Evolutionary conservation across 2,797 vertebrate genomes (phyloP).

Genomic region (Gymnocypris eckloni): DNA sequence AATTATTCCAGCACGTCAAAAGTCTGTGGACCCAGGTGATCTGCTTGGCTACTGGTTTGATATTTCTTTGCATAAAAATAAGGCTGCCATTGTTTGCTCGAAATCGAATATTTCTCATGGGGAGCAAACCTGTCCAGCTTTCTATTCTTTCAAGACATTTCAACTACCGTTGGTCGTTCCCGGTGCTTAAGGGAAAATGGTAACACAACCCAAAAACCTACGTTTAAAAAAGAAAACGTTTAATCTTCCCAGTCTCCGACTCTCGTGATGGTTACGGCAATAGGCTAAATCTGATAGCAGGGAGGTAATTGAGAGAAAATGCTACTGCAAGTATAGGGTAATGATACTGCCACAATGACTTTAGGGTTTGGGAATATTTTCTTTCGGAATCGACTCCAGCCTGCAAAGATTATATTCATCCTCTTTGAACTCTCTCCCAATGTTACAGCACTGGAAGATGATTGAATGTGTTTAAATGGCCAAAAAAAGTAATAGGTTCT

Average conservation of each 20-base stretch:
- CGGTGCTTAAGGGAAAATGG: slow-evolving; percentile 49
- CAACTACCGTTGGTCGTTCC: slow-evolving; percentile 44
- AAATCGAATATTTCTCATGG: slow-evolving; percentile 58
- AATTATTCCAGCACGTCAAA: slow-evolving; percentile 62
- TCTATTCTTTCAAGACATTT: slow-evolving; percentile 55
- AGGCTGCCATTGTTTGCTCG: slow-evolving; percentile 59
- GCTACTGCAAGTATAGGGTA: slow-evolving; percentile 59
- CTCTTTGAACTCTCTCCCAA: slow-evolving; percentile 46
- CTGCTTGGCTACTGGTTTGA: slow-evolving; percentile 55
- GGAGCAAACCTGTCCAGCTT: slow-evolving; percentile 51
- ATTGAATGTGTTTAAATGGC: neutral
- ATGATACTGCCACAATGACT: slow-evolving; percentile 62
- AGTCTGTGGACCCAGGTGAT: slow-evolving; percentile 57
- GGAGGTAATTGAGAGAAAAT: slow-evolving; percentile 64
- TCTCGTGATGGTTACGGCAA: slow-evolving; percentile 25
- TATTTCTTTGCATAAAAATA: slow-evolving; percentile 56
- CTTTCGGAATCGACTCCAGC: slow-evolving; percentile 47
- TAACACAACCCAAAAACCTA: slow-evolving; percentile 50
- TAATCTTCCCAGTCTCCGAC: slow-evolving; percentile 22
- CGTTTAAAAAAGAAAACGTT: slow-evolving; percentile 27
- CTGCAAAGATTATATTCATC: slow-evolving; percentile 44
- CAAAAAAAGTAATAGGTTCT: neutral
- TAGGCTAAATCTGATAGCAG: slow-evolving; percentile 69
- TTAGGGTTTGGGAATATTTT: slow-evolving; percentile 56
- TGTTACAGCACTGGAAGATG: slow-evolving; percentile 5